Conservation (phyloP, 1,140 invertebrate genomes). For the Doryteuthis pealeii region DNA sequence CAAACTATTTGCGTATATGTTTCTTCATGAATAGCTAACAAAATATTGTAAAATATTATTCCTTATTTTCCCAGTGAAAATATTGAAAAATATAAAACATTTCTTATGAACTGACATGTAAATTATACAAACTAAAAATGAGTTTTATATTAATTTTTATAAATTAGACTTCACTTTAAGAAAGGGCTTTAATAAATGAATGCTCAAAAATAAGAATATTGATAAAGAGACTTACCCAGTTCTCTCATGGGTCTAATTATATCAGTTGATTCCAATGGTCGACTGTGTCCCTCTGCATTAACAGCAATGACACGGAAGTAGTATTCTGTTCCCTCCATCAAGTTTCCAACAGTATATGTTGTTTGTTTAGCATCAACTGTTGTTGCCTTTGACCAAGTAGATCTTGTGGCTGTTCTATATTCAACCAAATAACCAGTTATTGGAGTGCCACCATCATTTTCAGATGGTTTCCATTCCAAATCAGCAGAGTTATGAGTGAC, state of each 20-base stretch:
- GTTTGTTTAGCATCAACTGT: slow-evolving; percentile 60
- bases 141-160: no score
- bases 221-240: slow-evolving; percentile 66
- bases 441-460: slow-evolving; percentile 48
- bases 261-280: slow-evolving; percentile 82
- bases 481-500: slow-evolving; percentile 35
- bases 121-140: no score
- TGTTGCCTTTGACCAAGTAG: slow-evolving; percentile 84
- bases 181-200: not conserved
- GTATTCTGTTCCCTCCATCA: slow-evolving; percentile 41
- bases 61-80: no score
- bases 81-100: no score
- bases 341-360: slow-evolving; percentile 32
- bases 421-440: slow-evolving; percentile 52
- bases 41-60: no score
- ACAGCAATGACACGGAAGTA: slow-evolving; percentile 67
- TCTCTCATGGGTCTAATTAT: slow-evolving; percentile 91
- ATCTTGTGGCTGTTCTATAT: slow-evolving; percentile 65
- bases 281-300: slow-evolving; percentile 90
- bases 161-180: no score
- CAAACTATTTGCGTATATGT: no score
- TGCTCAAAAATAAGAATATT: not conserved
- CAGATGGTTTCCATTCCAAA: slow-evolving; percentile 49
- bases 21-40: no score
- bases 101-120: no score